Percentiles rank a stretch among this genome's conserved stretches.
Evolutionary conservation across 1,140 invertebrate genomes (phyloP).

Genomic region (Pseudomyrmex sp.): DNA sequence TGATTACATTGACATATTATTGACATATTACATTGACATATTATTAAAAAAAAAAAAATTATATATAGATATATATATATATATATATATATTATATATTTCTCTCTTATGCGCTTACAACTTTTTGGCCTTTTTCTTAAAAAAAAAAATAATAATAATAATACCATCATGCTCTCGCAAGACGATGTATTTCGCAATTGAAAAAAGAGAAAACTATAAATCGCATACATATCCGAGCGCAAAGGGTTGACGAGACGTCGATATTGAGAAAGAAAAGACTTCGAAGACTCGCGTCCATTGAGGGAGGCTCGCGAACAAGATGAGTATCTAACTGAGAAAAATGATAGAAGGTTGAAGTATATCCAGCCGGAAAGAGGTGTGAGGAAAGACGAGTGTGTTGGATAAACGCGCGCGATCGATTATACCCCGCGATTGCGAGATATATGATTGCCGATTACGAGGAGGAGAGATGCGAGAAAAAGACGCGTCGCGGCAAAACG

Average conservation of each 20-base stretch:
- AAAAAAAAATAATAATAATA: background rate
- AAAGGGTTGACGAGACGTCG: slow-evolving; percentile 37
- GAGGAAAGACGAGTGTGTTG: slow-evolving; percentile 4
- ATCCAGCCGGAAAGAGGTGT: background rate
- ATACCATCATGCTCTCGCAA: background rate
- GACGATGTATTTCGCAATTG: slow-evolving; percentile 20
- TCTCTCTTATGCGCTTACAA: background rate
- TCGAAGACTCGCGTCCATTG: background rate
- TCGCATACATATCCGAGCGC: slow-evolving; percentile 22
- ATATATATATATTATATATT: background rate
- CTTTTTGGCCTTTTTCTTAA: slow-evolving; percentile 24
- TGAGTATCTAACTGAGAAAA: background rate
- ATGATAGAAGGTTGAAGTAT: background rate
- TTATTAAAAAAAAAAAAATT: slow-evolving; percentile 19
- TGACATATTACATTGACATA: background rate
- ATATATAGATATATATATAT: background rate
- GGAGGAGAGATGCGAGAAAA: background rate
- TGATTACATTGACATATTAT: background rate
- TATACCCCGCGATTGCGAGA: slow-evolving; percentile 20
- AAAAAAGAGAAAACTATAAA: slow-evolving; percentile 16
- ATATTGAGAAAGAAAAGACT: background rate
- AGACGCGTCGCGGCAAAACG: slow-evolving; percentile 20
- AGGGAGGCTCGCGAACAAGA: background rate
- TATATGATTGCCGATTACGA: no score
- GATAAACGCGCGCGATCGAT: slow-evolving; percentile 15